Conservation (phyloP, 2,888 invertebrate genomes). For the Leuctra nigra region DNA sequence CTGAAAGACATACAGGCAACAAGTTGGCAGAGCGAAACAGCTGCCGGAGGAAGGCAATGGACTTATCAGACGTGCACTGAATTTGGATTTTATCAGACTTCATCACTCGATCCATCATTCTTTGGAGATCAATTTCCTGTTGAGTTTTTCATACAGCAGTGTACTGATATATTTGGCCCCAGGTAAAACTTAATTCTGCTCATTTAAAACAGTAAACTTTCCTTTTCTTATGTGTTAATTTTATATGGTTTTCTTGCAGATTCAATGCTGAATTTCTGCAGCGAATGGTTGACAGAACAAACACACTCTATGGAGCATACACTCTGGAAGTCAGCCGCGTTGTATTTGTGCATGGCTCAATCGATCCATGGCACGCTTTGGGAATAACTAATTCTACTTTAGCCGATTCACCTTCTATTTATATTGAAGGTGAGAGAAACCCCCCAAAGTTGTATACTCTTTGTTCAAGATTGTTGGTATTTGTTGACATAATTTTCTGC, state of each 20-base stretch:
- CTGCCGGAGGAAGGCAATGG: conserved; percentile 72
- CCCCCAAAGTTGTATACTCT: too few relatives aligned
- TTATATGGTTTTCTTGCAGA: conserved; percentile 36
- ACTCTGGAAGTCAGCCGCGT: conserved; percentile 63
- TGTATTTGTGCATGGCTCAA: conserved; percentile 80
- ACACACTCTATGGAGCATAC: conserved; percentile 71
- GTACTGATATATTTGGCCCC: conserved; percentile 75
- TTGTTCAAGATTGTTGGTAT: too few relatives aligned
- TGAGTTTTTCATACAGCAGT: conserved; percentile 64
- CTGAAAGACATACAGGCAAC: conserved; percentile 58
- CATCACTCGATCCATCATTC: conserved; percentile 52
- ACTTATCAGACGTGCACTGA: conserved; percentile 80
- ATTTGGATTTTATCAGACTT: conserved; percentile 77
- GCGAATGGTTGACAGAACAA: conserved; percentile 60
- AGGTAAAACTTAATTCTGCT: conserved; percentile 42
- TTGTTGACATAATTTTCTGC: too few relatives aligned
- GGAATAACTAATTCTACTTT: conserved; percentile 57
- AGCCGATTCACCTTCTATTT: conserved; percentile 59
- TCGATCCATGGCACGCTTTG: conserved; percentile 84
- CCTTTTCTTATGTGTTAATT: not conserved
- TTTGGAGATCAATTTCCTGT: conserved; percentile 50
- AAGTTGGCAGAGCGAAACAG: conserved; percentile 55
- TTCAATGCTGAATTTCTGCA: conserved; percentile 56
- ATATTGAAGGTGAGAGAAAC: conserved; percentile 66
- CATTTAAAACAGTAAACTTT: not conserved